Evolutionary conservation across 2,888 invertebrate species (phyloP).

Genomic region (Eumerus sabulonum): DNA sequence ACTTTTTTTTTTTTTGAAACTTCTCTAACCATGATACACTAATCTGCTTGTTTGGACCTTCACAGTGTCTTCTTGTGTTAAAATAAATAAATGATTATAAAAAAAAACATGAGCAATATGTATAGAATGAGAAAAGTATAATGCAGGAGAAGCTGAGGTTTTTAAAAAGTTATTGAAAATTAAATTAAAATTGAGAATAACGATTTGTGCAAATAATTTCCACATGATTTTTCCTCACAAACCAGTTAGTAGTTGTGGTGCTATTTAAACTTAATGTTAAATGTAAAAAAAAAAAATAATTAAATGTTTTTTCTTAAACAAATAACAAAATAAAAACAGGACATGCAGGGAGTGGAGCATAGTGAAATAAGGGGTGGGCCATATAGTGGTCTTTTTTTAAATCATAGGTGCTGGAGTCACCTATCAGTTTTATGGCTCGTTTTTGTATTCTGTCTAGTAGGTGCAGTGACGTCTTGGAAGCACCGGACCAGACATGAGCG

Average conservation of each 20-base stretch:
- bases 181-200: conserved; percentile 77
- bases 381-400: too few species aligned
- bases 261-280: background rate
- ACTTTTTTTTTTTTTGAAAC: conserved; percentile 7
- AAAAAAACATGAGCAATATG: background rate
- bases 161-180: conserved; percentile 22
- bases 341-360: too few species aligned
- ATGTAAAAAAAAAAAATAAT: too few species aligned
- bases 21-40: conserved; percentile 33
- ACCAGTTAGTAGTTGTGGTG: too few species aligned
- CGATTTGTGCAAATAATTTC: conserved; percentile 78
- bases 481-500: too few species aligned
- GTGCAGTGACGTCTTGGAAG: too few species aligned
- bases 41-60: conserved; percentile 39
- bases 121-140: background rate
- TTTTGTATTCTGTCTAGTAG: too few species aligned
- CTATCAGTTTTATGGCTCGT: too few species aligned
- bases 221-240: conserved; percentile 53
- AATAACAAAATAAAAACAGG: too few species aligned
- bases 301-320: too few species aligned
- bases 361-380: too few species aligned
- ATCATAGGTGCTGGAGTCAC: too few species aligned
- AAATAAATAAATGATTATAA: conserved; percentile 15
- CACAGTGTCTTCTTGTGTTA: conserved; percentile 13
- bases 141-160: conserved; percentile 19